Evolutionary conservation across 1,140 invertebrate species (phyloP).

Genomic region (Stenopsyche tienmushanensis): DNA sequence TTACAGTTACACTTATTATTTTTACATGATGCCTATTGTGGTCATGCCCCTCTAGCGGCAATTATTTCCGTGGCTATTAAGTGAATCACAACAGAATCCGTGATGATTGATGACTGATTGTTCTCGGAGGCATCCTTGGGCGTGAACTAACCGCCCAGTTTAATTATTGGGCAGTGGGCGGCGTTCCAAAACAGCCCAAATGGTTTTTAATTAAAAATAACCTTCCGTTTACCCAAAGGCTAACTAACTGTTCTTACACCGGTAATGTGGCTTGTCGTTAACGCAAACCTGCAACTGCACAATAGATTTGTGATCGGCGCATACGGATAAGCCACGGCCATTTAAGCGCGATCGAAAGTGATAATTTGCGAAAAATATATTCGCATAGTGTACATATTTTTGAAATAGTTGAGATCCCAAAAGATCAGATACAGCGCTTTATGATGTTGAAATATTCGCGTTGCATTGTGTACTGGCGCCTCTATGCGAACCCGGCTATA

Average conservation of each 20-base stretch:
- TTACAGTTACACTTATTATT: slow-evolving; percentile 4
- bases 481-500: too few relatives aligned
- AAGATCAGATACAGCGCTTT: too few relatives aligned
- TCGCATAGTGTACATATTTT: too few relatives aligned
- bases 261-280: slow-evolving; percentile 14
- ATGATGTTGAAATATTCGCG: too few relatives aligned
- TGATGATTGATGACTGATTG: slow-evolving; percentile 33
- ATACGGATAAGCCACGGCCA: background rate
- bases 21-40: too few relatives aligned
- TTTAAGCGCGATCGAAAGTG: too few relatives aligned
- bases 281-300: background rate
- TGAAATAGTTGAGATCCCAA: too few relatives aligned
- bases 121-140: slow-evolving; percentile 15
- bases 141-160: slow-evolving; percentile 11
- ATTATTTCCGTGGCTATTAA: slow-evolving; percentile 13
- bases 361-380: too few relatives aligned
- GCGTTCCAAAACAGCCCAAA: slow-evolving; percentile 15
- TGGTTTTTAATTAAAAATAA: slow-evolving; percentile 33
- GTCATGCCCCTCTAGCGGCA: background rate
- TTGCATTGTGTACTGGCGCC: too few relatives aligned
- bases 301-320: background rate
- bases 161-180: slow-evolving; percentile 23
- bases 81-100: slow-evolving; percentile 6
- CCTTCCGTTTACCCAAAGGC: slow-evolving; percentile 23
- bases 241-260: slow-evolving; percentile 19